Evolutionary conservation across 2,888 invertebrate species (phyloP).

Genomic region (Monopis laevigella): DNA sequence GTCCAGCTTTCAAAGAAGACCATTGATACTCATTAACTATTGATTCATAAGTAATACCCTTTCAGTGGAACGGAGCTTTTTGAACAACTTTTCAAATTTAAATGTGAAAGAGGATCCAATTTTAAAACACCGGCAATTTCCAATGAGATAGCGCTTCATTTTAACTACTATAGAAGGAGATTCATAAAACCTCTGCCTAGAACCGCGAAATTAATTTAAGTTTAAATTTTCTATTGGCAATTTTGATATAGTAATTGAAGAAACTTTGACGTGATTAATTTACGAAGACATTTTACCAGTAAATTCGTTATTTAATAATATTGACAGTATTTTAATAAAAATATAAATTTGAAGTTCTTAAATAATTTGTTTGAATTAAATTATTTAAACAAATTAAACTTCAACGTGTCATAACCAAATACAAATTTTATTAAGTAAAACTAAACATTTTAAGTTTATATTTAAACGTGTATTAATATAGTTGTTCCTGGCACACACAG

Average conservation of each 20-base stretch:
- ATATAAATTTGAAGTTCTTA: too few species aligned
- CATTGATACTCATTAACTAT: slow-evolving; percentile 65
- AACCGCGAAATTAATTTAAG: slow-evolving; percentile 7
- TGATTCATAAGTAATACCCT: slow-evolving; percentile 66
- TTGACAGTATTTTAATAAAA: too few species aligned
- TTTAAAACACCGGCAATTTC: slow-evolving; percentile 27
- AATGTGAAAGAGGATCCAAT: slow-evolving; percentile 44
- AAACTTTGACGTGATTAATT: too few species aligned
- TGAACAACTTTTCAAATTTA: slow-evolving; percentile 56
- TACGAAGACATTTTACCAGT: too few species aligned
- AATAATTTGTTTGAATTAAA: too few species aligned
- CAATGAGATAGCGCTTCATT: slow-evolving; percentile 8
- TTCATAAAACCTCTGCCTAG: slow-evolving; percentile 4
- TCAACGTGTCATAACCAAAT: too few species aligned
- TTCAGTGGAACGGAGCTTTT: slow-evolving; percentile 39
- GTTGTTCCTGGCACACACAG: too few species aligned
- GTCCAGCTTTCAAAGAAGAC: slow-evolving; percentile 49
- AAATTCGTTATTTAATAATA: too few species aligned
- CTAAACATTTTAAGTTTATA: too few species aligned
- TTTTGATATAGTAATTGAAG: slow-evolving; percentile 1
- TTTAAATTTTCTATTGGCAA: slow-evolving; percentile 4
- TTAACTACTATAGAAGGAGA: slow-evolving; percentile 4
- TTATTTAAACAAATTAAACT: too few species aligned
- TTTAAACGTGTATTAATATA: too few species aligned
- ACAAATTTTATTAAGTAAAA: too few species aligned